Base-by-base conservation (phyloP, 2,888 invertebrate genomes). In the Lepidochitona cinerea region DNA sequence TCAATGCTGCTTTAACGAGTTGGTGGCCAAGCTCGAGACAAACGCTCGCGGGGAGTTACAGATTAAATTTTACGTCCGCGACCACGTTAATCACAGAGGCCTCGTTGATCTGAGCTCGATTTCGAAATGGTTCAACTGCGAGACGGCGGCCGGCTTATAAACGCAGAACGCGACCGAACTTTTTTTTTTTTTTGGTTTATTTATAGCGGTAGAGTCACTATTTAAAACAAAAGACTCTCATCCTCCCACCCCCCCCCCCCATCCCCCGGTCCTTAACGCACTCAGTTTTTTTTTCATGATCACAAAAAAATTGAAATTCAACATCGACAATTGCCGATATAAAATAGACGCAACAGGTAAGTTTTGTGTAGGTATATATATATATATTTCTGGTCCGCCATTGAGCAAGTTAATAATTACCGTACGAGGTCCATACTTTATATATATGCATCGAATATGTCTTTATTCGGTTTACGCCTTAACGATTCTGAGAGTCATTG, bases 401-500 rank as follows among this genome's bases (percentile, higher is more conserved):
- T 18, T 26, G 29, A 37, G 12, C 12, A 59, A 14, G 59, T 23
- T 3, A 4, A 59, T 32, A 37, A 37, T 18, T n/a, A 54, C 5
- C 29, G 35, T 29, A 70, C 41, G 64, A 37, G 29, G 23, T 14
- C 12, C 41, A 12, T 41, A 9, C 41, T n/a, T 59, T 29, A 32
- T 59, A n/a, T n/a, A 59, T 59, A 59, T 59, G 59, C 59, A 59
- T 32, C 29, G 4, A 12, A 59, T 4, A 26, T 49, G 4, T 49
- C 7, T 49, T 49, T 49, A 32, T 18, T 7, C 7, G 26, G 59
- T 41, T 41, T 9, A 59, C 29, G 14, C 29, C 23, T 59, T 23
- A 29, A 59, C 59, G 23, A 49, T 18, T 18, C 3, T 49, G 49
- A 49, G 26, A 36, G 33, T 71, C 68, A 72, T 66, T 75, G 54